Base-by-base conservation (phyloP, 1,140 invertebrate genomes). In the Idris sp. region DNA sequence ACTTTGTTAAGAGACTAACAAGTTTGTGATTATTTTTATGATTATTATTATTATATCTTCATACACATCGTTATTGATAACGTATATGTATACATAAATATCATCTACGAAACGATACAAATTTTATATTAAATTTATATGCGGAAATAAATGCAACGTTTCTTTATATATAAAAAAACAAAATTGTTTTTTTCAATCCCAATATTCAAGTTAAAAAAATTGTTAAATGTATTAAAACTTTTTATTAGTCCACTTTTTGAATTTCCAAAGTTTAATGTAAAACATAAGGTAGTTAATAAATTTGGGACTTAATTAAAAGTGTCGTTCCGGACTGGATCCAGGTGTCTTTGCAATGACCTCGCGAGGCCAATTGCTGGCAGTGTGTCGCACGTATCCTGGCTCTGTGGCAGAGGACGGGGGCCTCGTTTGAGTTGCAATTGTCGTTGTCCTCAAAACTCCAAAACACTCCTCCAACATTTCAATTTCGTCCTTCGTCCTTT, bases 331-430 rank as follows among this genome's bases (percentile, higher is more conserved):
- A 81, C 90, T 91, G 48, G 90, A 89, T 61, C 90, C 83, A 7
- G 91, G 90, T 8, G 91, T 91, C 69, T 89, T 88, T 61, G 86
- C 81, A 26, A 83, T 86, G 16, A 61, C 43, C 11, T 87, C 86
- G 16, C 90, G 88, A 1, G 90, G 90, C 91, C 92, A 93, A 58
- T 90, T 89, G 65, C 89, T 90, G 1, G 90, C 91, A 7, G 91
- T 90, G 67, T 92, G 92, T 79, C 91, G 90, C 0, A 93, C 92
- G 62, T 90, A 93, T 28, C 92, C 92, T 0, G 91, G 91, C 78
- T 93, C 91, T 0, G 88, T 90, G 0, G 91, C 91, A 8, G 90
- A 90, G 0, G 90, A 91, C 81, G 91, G 48, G 79, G 26, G 58
- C 41, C 84, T 61, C 10, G 82, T 85, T 19, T 84, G 81, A 0